These are phyloP conservation scores for Peucedramus taeniatus DNA, from an alignment of 2,113 vertebrate genomes.

Conservation along the genomic window DNA sequence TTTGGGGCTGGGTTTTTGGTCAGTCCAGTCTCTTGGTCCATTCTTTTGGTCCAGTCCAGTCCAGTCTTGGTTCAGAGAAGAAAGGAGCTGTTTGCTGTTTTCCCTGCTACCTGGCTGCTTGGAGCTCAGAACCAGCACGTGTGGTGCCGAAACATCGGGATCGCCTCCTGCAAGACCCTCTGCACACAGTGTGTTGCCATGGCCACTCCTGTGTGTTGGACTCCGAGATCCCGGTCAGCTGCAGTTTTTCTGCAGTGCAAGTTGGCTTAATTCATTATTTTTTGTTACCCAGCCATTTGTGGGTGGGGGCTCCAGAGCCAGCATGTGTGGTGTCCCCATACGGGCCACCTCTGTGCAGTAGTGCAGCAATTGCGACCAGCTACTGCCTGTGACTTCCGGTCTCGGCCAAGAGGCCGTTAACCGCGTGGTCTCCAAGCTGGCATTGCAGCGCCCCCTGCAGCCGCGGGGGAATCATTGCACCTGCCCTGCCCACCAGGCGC, in stretches of 20 bases:
- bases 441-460: not conserved
- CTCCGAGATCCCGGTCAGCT: not conserved
- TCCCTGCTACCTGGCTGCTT: not conserved
- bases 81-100: not conserved
- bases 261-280: not conserved
- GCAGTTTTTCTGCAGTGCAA: not conserved
- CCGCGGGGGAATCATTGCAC: rapidly evolving
- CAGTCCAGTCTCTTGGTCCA: rapidly evolving
- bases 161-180: rapidly evolving
- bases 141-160: rapidly evolving
- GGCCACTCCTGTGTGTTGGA: not conserved
- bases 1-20: not conserved
- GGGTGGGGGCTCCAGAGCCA: rapidly evolving
- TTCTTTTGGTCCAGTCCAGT: not conserved
- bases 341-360: not conserved
- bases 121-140: not conserved
- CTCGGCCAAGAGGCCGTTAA: not conserved
- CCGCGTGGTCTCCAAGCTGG: rapidly evolving
- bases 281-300: not conserved
- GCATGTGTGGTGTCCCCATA: rapidly evolving
- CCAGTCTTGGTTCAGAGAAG: rapidly evolving
- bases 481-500: rapidly evolving
- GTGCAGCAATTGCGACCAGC: not conserved
- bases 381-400: too few species aligned
- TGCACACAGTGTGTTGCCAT: rapidly evolving